These are phyloP conservation scores for Dysidea cf. avara DNA, from an alignment of 37 sponge, comb jelly and placozoan species.

Conservation along the genomic window DNA sequence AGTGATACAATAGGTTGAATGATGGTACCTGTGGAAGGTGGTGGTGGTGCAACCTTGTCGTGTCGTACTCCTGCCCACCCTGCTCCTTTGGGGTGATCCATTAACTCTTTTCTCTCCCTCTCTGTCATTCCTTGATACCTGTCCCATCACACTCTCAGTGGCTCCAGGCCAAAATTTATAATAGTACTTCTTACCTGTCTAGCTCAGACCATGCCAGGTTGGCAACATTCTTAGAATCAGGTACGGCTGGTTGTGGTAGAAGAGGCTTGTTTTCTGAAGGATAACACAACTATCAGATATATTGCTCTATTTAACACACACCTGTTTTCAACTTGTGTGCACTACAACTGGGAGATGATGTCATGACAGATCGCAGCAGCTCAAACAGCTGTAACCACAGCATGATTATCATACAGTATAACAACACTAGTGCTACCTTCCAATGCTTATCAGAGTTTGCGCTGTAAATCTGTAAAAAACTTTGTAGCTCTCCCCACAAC, in stretches of 20 bases:
- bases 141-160: no score
- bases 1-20: background rate
- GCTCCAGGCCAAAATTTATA: no score
- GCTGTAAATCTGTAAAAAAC: conserved; percentile 31
- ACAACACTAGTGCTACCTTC: no score
- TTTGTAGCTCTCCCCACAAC: conserved; percentile 79
- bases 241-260: no score
- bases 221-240: no score
- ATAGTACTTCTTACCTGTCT: no score
- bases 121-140: conserved; percentile 46
- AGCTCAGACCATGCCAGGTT: no score
- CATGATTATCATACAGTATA: no score
- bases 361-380: conserved; percentile 8
- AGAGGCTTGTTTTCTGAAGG: no score
- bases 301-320: background rate
- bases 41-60: background rate
- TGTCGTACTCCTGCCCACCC: background rate
- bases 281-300: no score
- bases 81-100: background rate
- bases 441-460: conserved; percentile 48
- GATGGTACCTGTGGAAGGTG: background rate
- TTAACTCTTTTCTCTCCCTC: conserved; percentile 31
- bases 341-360: conserved; percentile 11
- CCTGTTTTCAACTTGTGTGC: conserved; percentile 23
- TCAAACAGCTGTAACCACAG: conserved; percentile 41